Evolutionary conservation across 2,113 vertebrate genomes (phyloP).

Genomic region (Myrmecobius fasciatus): DNA sequence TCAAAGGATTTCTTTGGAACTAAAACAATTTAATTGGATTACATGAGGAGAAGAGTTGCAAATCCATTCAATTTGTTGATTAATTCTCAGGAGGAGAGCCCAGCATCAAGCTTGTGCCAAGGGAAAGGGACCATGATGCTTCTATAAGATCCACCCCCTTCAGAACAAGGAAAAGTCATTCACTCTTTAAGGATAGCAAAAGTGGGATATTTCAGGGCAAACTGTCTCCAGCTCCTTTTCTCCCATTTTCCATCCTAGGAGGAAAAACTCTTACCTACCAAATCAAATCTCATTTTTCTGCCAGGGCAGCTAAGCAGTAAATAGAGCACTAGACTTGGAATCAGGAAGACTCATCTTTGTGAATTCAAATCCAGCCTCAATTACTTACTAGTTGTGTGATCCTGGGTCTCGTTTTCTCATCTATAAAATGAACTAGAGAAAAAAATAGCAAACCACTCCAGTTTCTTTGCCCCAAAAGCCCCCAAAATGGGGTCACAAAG

Average conservation of each 20-base stretch:
- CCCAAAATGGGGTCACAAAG: no score
- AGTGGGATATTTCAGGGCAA: not conserved
- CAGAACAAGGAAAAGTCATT: not conserved
- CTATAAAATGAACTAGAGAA: no score
- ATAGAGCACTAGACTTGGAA: not conserved
- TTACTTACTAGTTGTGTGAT: no score
- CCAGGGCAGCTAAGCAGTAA: no score
- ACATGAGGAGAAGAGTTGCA: not conserved
- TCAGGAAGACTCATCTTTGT: no score
- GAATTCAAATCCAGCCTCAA: no score
- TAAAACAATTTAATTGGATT: not conserved
- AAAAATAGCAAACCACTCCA: no score
- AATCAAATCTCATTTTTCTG: not conserved
- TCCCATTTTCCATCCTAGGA: not conserved
- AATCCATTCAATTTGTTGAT: not conserved
- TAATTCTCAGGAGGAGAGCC: not conserved
- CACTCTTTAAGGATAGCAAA: conserved; percentile 1
- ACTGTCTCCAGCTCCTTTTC: not conserved
- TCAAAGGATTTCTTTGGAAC: not conserved
- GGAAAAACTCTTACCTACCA: not conserved
- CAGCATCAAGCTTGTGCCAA: not conserved
- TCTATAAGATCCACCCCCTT: not conserved
- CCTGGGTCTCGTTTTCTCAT: no score
- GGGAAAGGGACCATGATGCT: not conserved
- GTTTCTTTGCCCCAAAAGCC: no score